phyloP scores from a whole-genome alignment of 2,113 vertebrate species.

The Dendropsophus ebraccatus region DNA sequence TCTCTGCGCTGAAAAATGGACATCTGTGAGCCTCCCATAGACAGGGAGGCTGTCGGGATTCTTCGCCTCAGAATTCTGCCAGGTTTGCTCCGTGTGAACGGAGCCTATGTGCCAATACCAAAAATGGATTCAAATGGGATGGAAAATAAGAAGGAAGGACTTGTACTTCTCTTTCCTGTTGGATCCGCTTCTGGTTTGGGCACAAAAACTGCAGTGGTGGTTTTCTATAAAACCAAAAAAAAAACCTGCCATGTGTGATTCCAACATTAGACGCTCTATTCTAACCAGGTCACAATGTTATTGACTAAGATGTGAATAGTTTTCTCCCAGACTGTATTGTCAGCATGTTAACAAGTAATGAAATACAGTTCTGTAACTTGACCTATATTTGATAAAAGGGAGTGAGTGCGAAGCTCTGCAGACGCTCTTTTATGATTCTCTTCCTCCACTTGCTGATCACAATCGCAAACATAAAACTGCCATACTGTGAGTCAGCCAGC shows the following conservation, averaged over 20 bases:
- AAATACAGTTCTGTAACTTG: background rate
- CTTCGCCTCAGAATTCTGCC: too few species aligned
- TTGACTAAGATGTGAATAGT: background rate
- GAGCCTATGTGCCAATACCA: too few species aligned
- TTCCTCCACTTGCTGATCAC: background rate
- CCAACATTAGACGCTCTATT: background rate
- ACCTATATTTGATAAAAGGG: background rate
- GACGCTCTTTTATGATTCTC: background rate
- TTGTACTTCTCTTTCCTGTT: too few species aligned
- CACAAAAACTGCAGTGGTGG: too few species aligned
- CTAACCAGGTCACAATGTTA: background rate
- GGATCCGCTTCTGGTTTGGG: too few species aligned
- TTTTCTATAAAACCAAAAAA: too few species aligned
- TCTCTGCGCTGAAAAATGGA: too few species aligned
- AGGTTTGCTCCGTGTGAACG: too few species aligned
- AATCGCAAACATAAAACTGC: slow-evolving; percentile 19
- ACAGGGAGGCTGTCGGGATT: too few species aligned
- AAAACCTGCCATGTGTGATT: background rate
- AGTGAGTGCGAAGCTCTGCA: background rate
- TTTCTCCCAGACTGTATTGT: background rate
- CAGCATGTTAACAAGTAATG: background rate
- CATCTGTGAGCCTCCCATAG: too few species aligned
- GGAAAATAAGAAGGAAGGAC: too few species aligned
- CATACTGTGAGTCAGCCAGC: slow-evolving; percentile 17
- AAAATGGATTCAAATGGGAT: too few species aligned